Evolutionary conservation across 2,113 vertebrate species (phyloP).

Genomic region (Trinectes maculatus): DNA sequence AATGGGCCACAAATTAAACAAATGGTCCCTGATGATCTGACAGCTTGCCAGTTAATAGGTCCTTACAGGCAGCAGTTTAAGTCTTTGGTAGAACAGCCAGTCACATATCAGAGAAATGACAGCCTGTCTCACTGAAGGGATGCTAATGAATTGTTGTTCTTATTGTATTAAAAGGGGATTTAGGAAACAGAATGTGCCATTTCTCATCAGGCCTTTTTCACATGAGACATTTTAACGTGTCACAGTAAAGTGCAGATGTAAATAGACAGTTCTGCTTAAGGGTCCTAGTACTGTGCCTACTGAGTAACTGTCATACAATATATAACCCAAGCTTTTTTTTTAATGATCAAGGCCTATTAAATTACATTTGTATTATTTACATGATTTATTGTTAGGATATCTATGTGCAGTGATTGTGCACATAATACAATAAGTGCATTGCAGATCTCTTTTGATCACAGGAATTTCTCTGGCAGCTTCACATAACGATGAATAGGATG

Average conservation of each 20-base stretch:
- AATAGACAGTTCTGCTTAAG: no score
- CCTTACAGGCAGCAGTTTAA: neutral
- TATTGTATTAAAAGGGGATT: neutral
- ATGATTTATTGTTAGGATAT: neutral
- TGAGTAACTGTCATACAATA: no score
- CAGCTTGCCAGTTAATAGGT: constrained; percentile 6
- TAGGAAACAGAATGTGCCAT: neutral
- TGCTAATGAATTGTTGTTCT: neutral
- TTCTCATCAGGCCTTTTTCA: neutral
- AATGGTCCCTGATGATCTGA: neutral
- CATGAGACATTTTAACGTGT: no score
- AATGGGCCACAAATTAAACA: constrained; percentile 21
- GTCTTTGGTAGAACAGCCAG: neutral
- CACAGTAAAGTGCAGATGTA: no score
- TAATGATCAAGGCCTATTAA: neutral
- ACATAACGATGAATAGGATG: constrained; percentile 18
- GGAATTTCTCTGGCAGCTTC: constrained; percentile 37
- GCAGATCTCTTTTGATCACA: neutral
- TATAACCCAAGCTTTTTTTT: neutral
- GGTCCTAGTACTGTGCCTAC: no score
- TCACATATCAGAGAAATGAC: neutral
- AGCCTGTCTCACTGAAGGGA: neutral
- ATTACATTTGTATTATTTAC: neutral
- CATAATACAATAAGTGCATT: neutral
- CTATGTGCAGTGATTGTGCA: neutral